Evolutionary conservation across 2,797 vertebrate species (phyloP).

Genomic region (Chanos chanos): DNA sequence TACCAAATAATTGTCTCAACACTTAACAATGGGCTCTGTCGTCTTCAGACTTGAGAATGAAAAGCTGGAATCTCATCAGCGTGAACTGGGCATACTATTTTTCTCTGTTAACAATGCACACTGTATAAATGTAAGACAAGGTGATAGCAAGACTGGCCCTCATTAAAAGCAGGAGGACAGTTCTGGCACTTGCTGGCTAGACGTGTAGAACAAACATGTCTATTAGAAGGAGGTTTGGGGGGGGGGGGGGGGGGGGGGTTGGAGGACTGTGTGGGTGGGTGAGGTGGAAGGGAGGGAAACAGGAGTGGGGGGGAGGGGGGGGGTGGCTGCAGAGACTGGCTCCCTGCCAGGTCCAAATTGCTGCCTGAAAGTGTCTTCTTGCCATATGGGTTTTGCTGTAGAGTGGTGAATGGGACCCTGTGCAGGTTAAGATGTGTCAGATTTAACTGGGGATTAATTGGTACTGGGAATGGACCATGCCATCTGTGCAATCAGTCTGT

Average conservation of each 20-base stretch:
- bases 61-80: constrained; percentile 5
- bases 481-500: constrained; percentile 58
- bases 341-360: constrained; percentile 72
- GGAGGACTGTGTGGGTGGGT: too few species aligned
- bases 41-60: background rate
- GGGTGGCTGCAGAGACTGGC: constrained; percentile 61
- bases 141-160: constrained; percentile 44
- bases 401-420: constrained; percentile 81
- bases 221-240: constrained; percentile 82
- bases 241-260: constrained; percentile 63
- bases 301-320: constrained; percentile 74
- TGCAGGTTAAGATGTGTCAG: constrained; percentile 87
- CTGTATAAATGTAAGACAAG: constrained; percentile 32
- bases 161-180: constrained; percentile 45
- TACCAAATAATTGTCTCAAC: too few species aligned
- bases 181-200: constrained; percentile 59
- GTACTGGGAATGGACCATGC: constrained; percentile 75
- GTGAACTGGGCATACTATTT: too few species aligned
- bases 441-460: constrained; percentile 92
- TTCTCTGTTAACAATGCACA: background rate
- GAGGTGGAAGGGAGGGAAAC: too few species aligned
- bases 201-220: constrained; percentile 85
- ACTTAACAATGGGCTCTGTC: background rate
- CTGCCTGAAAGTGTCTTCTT: constrained; percentile 63
- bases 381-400: constrained; percentile 89